Percentiles rank a stretch among this genome's conserved stretches.
Conservation (phyloP, 2,797 vertebrate genomes). For the Martes flavigula region DNA sequence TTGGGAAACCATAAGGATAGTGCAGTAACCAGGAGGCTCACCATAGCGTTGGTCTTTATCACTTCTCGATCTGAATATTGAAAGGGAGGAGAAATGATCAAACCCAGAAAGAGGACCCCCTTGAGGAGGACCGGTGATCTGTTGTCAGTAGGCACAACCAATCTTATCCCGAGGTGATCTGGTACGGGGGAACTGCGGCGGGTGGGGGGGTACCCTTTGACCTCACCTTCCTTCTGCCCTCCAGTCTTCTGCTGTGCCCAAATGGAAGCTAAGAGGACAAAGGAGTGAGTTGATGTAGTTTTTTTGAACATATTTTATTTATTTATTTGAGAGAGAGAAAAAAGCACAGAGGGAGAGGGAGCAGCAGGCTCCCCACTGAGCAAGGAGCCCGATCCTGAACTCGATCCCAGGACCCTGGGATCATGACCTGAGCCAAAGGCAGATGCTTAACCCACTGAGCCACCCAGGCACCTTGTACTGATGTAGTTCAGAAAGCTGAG, state of each 20-base stretch:
- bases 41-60: neutral
- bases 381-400: too few species aligned
- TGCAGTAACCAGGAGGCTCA: neutral
- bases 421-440: too few species aligned
- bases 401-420: too few species aligned
- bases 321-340: too few species aligned
- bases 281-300: neutral
- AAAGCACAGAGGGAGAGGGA: too few species aligned
- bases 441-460: too few species aligned
- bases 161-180: neutral
- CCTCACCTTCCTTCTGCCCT: neutral
- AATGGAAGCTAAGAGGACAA: neutral
- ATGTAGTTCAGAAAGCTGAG: neutral
- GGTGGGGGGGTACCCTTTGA: neutral
- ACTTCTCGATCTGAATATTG: neutral
- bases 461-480: neutral
- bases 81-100: slow-evolving; percentile 23
- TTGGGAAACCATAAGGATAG: neutral
- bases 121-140: slow-evolving; percentile 10
- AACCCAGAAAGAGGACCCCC: neutral
- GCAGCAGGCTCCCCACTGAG: too few species aligned
- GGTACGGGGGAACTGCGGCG: neutral
- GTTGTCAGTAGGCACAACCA: neutral
- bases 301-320: too few species aligned
- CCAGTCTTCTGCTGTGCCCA: neutral